A percentile compares a stretch with the other conserved stretches of the same genome.
Conservation (phyloP, 2,113 vertebrate species). For the Melanerpes aurifrons region DNA sequence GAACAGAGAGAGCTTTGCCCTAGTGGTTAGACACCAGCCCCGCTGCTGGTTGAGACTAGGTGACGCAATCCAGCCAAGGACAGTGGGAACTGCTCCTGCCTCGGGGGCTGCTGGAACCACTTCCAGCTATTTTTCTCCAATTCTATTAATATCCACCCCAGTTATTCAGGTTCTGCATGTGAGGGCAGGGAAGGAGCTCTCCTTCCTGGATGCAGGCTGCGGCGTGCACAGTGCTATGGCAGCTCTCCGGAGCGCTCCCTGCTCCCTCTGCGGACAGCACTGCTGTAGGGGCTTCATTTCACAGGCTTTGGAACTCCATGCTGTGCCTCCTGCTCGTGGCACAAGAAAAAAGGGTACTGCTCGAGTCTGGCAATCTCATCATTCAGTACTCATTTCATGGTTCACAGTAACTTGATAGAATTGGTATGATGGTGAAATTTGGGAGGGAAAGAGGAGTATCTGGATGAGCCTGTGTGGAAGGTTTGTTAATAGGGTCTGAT, state of each 20-base stretch:
- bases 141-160: background rate
- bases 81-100: background rate
- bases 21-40: rapidly evolving
- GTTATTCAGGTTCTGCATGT: background rate
- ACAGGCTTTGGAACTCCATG: background rate
- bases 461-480: background rate
- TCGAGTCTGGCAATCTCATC: background rate
- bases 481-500: background rate
- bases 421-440: background rate
- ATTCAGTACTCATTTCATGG: background rate
- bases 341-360: background rate
- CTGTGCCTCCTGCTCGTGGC: background rate
- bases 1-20: rapidly evolving
- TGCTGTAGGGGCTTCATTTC: background rate
- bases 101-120: background rate
- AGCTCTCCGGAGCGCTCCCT: background rate
- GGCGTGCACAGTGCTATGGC: background rate
- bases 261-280: background rate
- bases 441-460: background rate
- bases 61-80: background rate
- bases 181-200: background rate
- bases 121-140: background rate
- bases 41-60: background rate
- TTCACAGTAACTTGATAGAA: background rate
- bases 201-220: background rate